phyloP scores from a whole-genome alignment of 35 echinoderm and acorn worm species.

The Anneissia japonica region DNA sequence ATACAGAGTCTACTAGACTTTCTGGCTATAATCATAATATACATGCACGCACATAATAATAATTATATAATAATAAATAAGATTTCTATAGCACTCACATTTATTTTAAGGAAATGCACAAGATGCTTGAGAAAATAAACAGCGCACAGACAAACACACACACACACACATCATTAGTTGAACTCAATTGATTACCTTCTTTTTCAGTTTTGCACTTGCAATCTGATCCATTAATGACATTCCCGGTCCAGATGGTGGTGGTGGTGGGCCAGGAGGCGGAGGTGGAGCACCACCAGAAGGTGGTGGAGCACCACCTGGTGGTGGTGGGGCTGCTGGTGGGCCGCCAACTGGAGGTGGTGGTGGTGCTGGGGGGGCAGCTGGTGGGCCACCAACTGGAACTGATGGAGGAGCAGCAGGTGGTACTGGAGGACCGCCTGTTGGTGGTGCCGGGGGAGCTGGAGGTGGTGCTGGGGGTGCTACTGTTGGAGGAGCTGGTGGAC shows the following conservation, averaged over 20 bases:
- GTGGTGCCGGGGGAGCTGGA: neutral
- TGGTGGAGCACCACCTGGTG: slow-evolving; percentile 9
- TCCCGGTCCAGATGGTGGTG: slow-evolving; percentile 2
- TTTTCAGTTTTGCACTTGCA: slow-evolving; percentile 55
- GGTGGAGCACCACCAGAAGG: slow-evolving; percentile 4
- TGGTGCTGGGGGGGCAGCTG: slow-evolving; percentile 25
- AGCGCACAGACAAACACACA: no score
- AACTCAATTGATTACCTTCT: neutral
- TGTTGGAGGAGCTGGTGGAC: slow-evolving; percentile 1
- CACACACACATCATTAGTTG: no score
- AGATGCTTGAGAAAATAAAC: no score
- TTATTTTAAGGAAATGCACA: no score
- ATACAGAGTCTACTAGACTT: no score
- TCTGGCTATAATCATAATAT: no score
- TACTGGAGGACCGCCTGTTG: slow-evolving; percentile 2
- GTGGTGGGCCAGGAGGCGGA: neutral
- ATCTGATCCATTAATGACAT: slow-evolving; percentile 36
- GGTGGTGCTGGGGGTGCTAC: slow-evolving; percentile 11
- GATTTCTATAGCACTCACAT: no score
- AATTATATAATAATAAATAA: no score
- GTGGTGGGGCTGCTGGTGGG: slow-evolving; percentile 30
- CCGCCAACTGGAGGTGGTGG: slow-evolving; percentile 13
- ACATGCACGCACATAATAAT: no score
- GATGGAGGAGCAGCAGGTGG: slow-evolving; percentile 24
- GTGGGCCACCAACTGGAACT: neutral